Evolutionary conservation across 1,140 invertebrate genomes (phyloP).

Genomic region (Procambarus clarkii): DNA sequence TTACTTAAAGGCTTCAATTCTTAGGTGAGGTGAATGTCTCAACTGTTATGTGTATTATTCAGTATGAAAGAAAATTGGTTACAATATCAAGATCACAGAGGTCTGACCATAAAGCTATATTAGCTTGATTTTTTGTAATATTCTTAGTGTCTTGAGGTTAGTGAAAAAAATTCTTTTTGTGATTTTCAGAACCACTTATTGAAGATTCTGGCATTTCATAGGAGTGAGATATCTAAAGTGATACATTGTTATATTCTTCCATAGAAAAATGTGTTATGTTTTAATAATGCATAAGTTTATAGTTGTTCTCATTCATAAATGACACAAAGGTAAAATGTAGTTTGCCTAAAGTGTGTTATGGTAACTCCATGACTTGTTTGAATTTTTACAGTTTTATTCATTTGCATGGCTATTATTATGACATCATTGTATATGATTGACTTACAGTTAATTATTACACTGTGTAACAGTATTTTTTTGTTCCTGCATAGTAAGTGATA

Average conservation of each 20-base stretch:
- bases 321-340: constrained; percentile 42
- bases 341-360: constrained; percentile 43
- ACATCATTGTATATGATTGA: background rate
- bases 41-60: background rate
- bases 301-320: constrained; percentile 1
- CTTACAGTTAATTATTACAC: no score
- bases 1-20: constrained; percentile 11
- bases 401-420: background rate
- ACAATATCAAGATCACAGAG: background rate
- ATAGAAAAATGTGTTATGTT: constrained; percentile 55
- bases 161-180: background rate
- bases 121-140: background rate
- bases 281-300: constrained; percentile 54
- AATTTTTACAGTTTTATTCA: background rate
- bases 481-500: no score
- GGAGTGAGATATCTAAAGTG: background rate
- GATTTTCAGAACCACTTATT: background rate
- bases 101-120: background rate
- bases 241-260: constrained; percentile 7
- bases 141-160: background rate
- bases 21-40: background rate
- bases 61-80: background rate
- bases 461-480: no score
- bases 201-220: background rate
- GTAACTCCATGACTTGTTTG: constrained; percentile 12